Evolutionary conservation across 2,113 vertebrate genomes (phyloP), one percentile per base, ranked within the genome.

Genomic region (Ammodytes dubius): DNA sequence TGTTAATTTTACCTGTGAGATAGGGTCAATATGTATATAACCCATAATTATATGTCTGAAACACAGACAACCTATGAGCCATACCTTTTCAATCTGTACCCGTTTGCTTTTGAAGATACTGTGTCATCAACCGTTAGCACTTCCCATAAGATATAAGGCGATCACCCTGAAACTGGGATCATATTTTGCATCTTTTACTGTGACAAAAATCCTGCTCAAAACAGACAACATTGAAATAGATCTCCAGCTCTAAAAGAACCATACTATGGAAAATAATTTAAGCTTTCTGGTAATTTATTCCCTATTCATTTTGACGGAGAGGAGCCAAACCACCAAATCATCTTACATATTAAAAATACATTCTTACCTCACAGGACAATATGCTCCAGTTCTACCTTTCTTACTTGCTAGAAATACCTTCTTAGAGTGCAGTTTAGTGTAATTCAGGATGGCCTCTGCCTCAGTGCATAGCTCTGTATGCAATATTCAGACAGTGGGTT

Each of bases 21-120:
- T 52, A 53, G 39, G 4, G 11, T 61, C 47, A 15, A 42, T 1
- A 43, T 52, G 15, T 57, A 27, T 27, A 27, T 27, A 27, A 27
- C 27, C 27, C 4, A 45, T 56, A 5, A 56, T 45, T 40, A 40
- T 4, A 53, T 42, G 19, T 0, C 37, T 52, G 4, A 39, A 8
- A 35, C 40, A n/a, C n/a, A 13, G 9, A 27, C 49, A 37, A 14
- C 50, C 1, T 17, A 54, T 19, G 6, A 49, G 27, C 15, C 17
- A 27, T 54, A 7, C 3, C 5, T 13, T 52, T 47, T 56, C 13
- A n/a, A 8, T 17, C 12, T 58, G 5, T 64, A 50, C 35, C 58
- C 40, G 67, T 50, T 78, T 56, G 43, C 35, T 50, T 47, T 68
- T 50, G 54, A 49, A 50, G 54, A 59, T 50, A 68, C 27, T 9